These are phyloP conservation scores for Decapterus maruadsi DNA, from an alignment of 2,797 vertebrate genomes.

Conservation along the genomic window DNA sequence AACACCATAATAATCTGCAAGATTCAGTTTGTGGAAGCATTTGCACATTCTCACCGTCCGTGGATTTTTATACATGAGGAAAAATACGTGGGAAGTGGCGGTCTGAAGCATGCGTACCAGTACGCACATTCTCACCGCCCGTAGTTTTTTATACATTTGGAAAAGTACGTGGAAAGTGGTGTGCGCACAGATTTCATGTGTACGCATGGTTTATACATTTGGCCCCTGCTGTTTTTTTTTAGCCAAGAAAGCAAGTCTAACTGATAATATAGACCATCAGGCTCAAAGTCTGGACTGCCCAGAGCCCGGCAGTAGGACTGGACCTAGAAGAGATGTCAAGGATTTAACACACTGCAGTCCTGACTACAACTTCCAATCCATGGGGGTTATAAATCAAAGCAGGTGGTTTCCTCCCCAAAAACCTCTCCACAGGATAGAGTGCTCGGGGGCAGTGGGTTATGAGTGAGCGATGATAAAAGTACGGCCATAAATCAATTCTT, in stretches of 20 bases:
- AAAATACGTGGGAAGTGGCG: too few relatives aligned
- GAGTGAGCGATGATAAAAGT: conserved; percentile 83
- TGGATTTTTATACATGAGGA: too few relatives aligned
- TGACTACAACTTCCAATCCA: conserved; percentile 63
- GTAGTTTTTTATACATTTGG: too few relatives aligned
- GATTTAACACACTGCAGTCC: conserved; percentile 62
- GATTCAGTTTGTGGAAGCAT: too few relatives aligned
- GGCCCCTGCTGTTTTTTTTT: too few relatives aligned
- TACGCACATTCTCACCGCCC: too few relatives aligned
- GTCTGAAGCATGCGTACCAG: too few relatives aligned
- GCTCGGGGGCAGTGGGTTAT: conserved; percentile 79
- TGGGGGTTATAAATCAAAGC: conserved; percentile 82
- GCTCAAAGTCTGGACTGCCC: conserved; percentile 19
- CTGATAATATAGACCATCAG: conserved; percentile 43
- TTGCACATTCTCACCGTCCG: too few relatives aligned
- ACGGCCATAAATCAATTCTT: conserved; percentile 84
- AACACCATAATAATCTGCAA: too few relatives aligned
- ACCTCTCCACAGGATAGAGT: conserved; percentile 69
- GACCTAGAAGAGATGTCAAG: conserved; percentile 64
- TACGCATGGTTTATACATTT: too few relatives aligned
- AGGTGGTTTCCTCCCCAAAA: conserved; percentile 82
- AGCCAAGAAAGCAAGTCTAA: conserved; percentile 1
- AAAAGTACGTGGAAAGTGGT: too few relatives aligned
- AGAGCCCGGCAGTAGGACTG: conserved; percentile 38
- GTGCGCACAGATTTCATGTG: too few relatives aligned